Base-by-base conservation (phyloP, 2,797 vertebrate species). In the Simalia tracyae region DNA sequence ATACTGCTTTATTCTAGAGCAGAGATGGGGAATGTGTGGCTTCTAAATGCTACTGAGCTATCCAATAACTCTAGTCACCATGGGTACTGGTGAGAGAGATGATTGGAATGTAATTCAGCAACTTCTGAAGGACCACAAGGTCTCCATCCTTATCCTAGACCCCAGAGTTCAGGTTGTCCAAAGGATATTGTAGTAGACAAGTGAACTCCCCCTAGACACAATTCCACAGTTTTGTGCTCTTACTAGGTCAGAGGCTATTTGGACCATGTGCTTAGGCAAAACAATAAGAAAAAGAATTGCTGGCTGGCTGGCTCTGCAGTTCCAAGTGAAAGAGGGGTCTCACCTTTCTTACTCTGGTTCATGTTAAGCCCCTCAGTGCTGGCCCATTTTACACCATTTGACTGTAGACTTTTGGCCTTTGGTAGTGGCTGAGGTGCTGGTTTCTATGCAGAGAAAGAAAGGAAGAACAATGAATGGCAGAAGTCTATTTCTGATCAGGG, bases 271-370 rank as follows among this genome's bases (percentile, higher is more conserved):
- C 1, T 50, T n/a, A 6, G 42, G 12, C 24, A 66, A 86, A 92
- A 66, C 0, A 10, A 28, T 31, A 31, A 59, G 4, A 10, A 24
- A 50, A 59, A 60, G 11, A 61, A 36, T 87, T 17, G 24, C 17
- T 17, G 2, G n/a, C 10, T 92, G 46, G 11, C 57, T 11, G 10
- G 17, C 22, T 92, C 31, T 42, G 12, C 57, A 66, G 3, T 42
- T 89, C 64, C 42, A n/a, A 36, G 64, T n/a, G 24, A 60, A 31
- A 92, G 60, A 24, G 2, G 2, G 3, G 56, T 26, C 95, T 95
- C 89, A 97, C 97, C 97, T 91, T 95, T 95, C 9, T 96, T 95
- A 2, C 42, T 86, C 24, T 92, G 87, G 31, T 96, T 92, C 89
- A 95, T 0, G 59, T 36, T 56, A 84, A 96, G 91, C 54, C 57